These are phyloP conservation scores for Melanotaenia trifasciata DNA, from an alignment of 2,797 vertebrate genomes.

Conservation along the genomic window DNA sequence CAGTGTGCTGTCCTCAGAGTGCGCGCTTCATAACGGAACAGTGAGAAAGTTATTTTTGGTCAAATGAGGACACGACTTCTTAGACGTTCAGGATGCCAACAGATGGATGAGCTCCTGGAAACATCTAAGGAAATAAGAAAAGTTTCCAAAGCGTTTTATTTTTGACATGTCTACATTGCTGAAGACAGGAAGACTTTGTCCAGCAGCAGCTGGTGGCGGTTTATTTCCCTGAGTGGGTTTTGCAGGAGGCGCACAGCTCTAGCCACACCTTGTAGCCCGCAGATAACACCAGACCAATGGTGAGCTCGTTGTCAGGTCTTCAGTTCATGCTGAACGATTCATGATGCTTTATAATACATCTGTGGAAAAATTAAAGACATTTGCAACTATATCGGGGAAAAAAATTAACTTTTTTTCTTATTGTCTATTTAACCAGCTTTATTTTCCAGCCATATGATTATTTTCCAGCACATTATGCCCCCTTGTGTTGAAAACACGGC, in stretches of 20 bases:
- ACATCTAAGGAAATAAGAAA: background rate
- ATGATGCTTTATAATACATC: conserved; percentile 2
- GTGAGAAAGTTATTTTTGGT: conserved; percentile 67
- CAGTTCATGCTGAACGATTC: background rate
- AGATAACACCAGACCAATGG: conserved; percentile 45
- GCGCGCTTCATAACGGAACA: conserved; percentile 30
- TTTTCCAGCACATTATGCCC: conserved; percentile 27
- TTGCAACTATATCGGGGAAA: too few species aligned
- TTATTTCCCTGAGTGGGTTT: conserved; percentile 24
- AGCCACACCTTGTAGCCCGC: conserved; percentile 61
- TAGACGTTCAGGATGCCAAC: background rate
- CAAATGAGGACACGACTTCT: conserved; percentile 36
- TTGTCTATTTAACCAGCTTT: background rate
- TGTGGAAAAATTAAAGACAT: background rate
- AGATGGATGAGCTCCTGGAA: background rate
- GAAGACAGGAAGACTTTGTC: background rate
- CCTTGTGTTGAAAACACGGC: conserved; percentile 42
- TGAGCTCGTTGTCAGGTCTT: background rate
- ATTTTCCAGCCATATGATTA: background rate
- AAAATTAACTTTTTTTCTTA: too few species aligned
- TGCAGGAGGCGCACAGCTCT: conserved; percentile 32
- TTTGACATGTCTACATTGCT: background rate
- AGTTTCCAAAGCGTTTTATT: conserved; percentile 9
- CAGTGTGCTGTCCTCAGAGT: conserved; percentile 39
- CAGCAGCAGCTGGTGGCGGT: conserved; percentile 12